phyloP scores from a whole-genome alignment of 2,113 vertebrate genomes.

The Progne subis region DNA sequence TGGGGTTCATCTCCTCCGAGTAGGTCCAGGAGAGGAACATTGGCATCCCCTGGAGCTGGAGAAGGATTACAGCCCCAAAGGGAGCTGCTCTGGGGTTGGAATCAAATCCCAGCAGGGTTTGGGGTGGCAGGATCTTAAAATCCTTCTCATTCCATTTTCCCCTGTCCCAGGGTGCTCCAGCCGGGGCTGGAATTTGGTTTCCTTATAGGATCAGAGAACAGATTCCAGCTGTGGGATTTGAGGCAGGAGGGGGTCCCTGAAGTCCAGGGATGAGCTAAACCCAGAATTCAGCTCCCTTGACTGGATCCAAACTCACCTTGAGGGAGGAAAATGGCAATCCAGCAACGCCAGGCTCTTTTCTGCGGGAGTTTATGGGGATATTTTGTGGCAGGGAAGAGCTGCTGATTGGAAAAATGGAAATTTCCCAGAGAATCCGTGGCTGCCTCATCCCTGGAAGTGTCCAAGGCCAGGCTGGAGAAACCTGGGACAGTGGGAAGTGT shows the following conservation, averaged over 20 bases:
- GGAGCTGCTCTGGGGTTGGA: not conserved
- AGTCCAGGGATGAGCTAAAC: not conserved
- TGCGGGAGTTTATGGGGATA: accelerated
- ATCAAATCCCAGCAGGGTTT: not conserved
- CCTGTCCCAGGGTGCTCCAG: not conserved
- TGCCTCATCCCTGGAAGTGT: not conserved
- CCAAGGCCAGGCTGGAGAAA: not conserved
- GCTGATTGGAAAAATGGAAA: not conserved
- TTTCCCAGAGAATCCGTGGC: not conserved
- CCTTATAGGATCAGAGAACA: accelerated
- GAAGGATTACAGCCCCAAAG: not conserved
- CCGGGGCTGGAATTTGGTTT: not conserved
- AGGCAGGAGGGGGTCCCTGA: not conserved
- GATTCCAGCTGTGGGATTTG: not conserved
- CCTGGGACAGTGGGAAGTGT: not conserved
- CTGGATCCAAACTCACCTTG: not conserved
- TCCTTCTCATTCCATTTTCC: no score
- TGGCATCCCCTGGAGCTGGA: slow-evolving; percentile 28
- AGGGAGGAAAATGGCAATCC: not conserved
- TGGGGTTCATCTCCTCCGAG: no score
- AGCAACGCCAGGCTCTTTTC: not conserved
- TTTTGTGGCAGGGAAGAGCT: not conserved
- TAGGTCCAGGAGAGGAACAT: not conserved
- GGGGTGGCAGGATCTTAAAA: not conserved
- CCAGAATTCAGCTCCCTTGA: not conserved